Evolutionary conservation across 23 tunicate genomes (phyloP).

Genomic region (Ciona savignyi): DNA sequence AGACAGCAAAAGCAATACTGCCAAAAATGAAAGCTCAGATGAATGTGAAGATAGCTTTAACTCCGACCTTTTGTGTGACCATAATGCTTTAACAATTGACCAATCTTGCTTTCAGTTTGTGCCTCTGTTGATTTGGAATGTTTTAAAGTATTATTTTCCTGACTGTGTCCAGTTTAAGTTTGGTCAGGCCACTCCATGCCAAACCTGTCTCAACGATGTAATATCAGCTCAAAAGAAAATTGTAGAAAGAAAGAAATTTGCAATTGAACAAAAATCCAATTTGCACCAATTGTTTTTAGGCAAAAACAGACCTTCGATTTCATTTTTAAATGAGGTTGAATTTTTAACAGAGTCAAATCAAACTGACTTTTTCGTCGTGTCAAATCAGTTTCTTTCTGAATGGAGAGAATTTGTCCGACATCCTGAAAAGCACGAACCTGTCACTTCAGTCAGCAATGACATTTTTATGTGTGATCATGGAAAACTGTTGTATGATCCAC

Average conservation of each 20-base stretch:
- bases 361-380: constrained; percentile 19
- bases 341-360: neutral
- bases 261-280: constrained; percentile 33
- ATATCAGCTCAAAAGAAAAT: constrained; percentile 9
- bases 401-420: constrained; percentile 61
- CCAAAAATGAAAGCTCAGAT: neutral
- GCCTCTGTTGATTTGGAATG: constrained; percentile 41
- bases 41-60: constrained; percentile 45
- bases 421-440: constrained; percentile 34
- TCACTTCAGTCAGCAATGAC: constrained; percentile 21
- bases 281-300: constrained; percentile 36
- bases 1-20: constrained; percentile 1
- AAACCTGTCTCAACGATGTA: constrained; percentile 9
- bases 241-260: constrained; percentile 10
- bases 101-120: constrained; percentile 15
- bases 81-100: constrained; percentile 29
- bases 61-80: constrained; percentile 50
- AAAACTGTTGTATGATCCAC: constrained; percentile 49
- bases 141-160: constrained; percentile 58
- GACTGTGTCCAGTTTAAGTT: constrained; percentile 7
- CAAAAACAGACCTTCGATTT: constrained; percentile 41
- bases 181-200: constrained; percentile 19
- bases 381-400: constrained; percentile 20
- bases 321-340: neutral
- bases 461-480: constrained; percentile 53